Conservation (phyloP, 2,113 vertebrate species). For the Platycercus adscitus region DNA sequence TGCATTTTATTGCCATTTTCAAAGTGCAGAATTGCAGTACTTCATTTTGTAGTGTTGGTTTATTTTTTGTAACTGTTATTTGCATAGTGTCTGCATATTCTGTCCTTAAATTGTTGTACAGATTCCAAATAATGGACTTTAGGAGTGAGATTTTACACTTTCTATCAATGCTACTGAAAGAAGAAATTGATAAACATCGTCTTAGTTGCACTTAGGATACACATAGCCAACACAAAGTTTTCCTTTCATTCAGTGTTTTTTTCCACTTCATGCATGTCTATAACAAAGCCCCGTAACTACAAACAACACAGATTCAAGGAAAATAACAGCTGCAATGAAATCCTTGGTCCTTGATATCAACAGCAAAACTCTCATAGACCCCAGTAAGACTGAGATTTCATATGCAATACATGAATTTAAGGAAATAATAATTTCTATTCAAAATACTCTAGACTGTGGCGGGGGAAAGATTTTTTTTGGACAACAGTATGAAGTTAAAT, state of each 20-base stretch:
- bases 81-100: neutral
- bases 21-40: neutral
- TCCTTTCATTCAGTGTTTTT: neutral
- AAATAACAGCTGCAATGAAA: neutral
- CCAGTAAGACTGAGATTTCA: neutral
- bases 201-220: neutral
- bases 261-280: neutral
- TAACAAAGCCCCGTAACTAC: neutral
- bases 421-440: neutral
- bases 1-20: neutral
- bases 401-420: neutral
- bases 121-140: neutral
- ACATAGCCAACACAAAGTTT: neutral
- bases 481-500: neutral
- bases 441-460: neutral
- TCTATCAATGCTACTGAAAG: neutral
- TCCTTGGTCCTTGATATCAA: neutral
- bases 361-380: neutral
- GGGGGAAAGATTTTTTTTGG: neutral
- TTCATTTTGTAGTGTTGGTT: neutral
- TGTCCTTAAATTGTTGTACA: neutral
- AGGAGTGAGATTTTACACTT: neutral
- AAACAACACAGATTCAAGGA: neutral
- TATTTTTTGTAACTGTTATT: neutral
- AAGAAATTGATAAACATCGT: neutral